A percentile compares a stretch with the other conserved stretches of the same genome.
Evolutionary conservation across 2,888 invertebrate genomes (phyloP).

Genomic region (Pelosia muscerda): DNA sequence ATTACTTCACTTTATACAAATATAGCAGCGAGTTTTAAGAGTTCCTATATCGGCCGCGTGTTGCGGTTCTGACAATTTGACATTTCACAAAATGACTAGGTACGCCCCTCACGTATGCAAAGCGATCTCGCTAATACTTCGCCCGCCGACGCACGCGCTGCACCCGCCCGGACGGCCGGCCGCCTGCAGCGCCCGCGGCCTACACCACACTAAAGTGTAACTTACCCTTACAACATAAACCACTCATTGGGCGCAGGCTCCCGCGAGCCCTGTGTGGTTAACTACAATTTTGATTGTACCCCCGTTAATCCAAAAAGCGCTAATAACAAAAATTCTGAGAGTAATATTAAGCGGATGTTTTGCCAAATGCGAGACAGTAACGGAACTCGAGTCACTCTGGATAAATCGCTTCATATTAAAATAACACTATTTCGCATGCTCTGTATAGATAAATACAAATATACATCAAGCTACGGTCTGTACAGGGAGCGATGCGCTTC

Average conservation of each 20-base stretch:
- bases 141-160: conserved; percentile 55
- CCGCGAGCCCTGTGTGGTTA: conserved; percentile 58
- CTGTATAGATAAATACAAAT: conserved; percentile 74
- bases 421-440: conserved; percentile 71
- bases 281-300: conserved; percentile 72
- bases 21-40: conserved; percentile 92
- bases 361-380: conserved; percentile 77
- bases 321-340: conserved; percentile 33
- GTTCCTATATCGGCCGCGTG: conserved; percentile 89
- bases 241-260: conserved; percentile 64
- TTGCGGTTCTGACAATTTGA: conserved; percentile 84
- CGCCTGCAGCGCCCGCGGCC: conserved; percentile 41
- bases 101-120: conserved; percentile 73
- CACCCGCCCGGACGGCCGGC: conserved; percentile 25
- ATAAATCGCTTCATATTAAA: conserved; percentile 76
- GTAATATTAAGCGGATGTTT: conserved; percentile 66
- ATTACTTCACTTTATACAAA: conserved; percentile 89
- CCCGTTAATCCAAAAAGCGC: conserved; percentile 59
- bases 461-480: conserved; percentile 75
- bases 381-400: conserved; percentile 86
- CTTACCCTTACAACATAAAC: conserved; percentile 77
- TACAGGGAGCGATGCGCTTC: conserved; percentile 70
- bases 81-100: conserved; percentile 87
- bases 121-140: conserved; percentile 72
- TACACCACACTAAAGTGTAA: conserved; percentile 60